Percentiles rank a stretch among this genome's conserved stretches.
phyloP scores from a whole-genome alignment of 2,888 invertebrate species.

The Amiota communis region DNA sequence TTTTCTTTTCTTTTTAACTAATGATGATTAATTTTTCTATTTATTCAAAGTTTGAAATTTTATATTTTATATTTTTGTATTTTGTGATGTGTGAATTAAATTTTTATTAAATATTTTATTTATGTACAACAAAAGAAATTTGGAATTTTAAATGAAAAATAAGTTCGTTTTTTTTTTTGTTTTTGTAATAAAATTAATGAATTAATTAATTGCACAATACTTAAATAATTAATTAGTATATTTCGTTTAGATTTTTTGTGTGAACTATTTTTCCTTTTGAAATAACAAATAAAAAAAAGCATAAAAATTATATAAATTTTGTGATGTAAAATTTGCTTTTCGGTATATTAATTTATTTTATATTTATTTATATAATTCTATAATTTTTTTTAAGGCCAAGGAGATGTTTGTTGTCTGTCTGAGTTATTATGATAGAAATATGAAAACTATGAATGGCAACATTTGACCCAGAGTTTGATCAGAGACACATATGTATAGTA shows the following conservation, averaged over 20 bases:
- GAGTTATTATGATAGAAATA: too few species aligned
- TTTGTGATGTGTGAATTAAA: not conserved
- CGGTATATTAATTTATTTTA: not conserved
- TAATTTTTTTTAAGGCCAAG: too few species aligned
- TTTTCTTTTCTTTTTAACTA: too few species aligned
- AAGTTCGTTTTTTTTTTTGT: slow-evolving; percentile 27
- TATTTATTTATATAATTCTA: not conserved
- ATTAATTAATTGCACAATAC: slow-evolving; percentile 18
- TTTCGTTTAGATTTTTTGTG: not conserved
- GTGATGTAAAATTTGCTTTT: not conserved
- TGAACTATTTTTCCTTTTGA: not conserved
- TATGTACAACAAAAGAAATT: slow-evolving; percentile 38
- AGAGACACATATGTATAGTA: too few species aligned
- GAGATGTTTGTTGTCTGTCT: too few species aligned
- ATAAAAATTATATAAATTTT: not conserved
- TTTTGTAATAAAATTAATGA: slow-evolving; percentile 25
- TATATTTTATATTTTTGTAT: not conserved
- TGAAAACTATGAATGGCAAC: too few species aligned
- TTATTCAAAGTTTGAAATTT: not conserved
- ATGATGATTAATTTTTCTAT: not conserved
- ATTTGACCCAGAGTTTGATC: too few species aligned
- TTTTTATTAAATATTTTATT: not conserved
- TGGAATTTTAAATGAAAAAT: slow-evolving; percentile 40
- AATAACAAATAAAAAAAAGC: not conserved
- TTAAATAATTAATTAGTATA: slow-evolving; percentile 1